phyloP scores from a whole-genome alignment of 2,113 vertebrate genomes.

The Campylomormyrus numenius region DNA sequence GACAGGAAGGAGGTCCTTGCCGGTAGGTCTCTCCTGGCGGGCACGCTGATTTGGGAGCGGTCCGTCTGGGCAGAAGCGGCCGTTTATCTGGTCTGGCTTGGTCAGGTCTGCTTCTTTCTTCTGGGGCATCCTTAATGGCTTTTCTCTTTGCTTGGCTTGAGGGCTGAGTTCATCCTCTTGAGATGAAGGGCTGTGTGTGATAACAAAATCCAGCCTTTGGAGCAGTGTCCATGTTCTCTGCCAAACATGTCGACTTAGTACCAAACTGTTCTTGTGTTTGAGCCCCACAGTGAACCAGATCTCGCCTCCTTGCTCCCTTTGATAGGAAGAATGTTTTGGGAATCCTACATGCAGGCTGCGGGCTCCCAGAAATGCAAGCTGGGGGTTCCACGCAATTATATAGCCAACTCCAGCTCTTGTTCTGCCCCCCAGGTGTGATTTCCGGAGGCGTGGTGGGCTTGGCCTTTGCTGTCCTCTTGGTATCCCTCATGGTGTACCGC shows the following conservation, averaged over 20 bases:
- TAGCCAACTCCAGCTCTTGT: neutral
- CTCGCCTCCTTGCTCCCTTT: neutral
- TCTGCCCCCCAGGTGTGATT: slow-evolving; percentile 62
- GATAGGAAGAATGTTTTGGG: neutral
- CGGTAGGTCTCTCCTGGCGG: slow-evolving; percentile 45
- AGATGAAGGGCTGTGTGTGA: neutral
- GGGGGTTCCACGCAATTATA: neutral
- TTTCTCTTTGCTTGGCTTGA: neutral
- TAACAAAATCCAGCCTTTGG: neutral
- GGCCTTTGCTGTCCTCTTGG: slow-evolving; percentile 68
- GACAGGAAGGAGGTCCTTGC: slow-evolving; percentile 76
- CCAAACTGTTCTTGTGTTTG: neutral
- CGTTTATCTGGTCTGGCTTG: neutral
- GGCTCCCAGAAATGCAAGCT: neutral
- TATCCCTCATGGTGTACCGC: slow-evolving; percentile 74
- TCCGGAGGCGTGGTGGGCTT: slow-evolving; percentile 73
- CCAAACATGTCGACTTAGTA: neutral
- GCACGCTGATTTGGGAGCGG: neutral
- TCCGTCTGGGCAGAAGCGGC: neutral
- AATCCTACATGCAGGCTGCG: neutral
- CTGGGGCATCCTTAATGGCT: neutral
- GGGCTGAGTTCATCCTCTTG: neutral
- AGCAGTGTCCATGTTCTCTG: neutral
- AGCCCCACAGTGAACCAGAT: neutral
- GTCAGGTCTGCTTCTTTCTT: neutral